Conservation (phyloP, 2,888 invertebrate species). For the Agapostemon virescens region DNA sequence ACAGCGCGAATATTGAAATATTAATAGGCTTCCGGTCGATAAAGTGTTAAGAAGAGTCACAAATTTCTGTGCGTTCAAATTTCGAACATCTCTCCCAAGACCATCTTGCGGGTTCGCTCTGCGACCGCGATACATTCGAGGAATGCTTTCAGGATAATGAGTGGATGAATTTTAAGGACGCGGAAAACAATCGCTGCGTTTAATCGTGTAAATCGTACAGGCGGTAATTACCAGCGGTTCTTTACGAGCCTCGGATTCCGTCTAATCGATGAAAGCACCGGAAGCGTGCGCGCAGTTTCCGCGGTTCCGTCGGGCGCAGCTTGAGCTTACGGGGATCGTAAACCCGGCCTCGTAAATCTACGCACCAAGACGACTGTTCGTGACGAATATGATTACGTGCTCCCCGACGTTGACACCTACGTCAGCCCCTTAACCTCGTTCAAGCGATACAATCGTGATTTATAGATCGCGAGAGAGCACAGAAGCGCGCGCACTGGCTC, state of each 20-base stretch:
- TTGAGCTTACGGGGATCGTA: slow-evolving; percentile 59
- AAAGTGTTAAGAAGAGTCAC: no score
- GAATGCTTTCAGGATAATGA: background rate
- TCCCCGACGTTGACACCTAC: slow-evolving; percentile 47
- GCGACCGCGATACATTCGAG: background rate
- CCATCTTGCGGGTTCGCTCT: background rate
- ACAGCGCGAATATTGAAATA: no score
- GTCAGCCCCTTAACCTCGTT: slow-evolving; percentile 36
- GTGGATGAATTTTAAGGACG: background rate
- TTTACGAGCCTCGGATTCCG: slow-evolving; percentile 32
- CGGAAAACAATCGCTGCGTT: background rate
- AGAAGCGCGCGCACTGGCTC: background rate
- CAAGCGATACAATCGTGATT: slow-evolving; percentile 59
- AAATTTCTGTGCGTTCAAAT: no score
- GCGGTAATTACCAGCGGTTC: slow-evolving; percentile 25
- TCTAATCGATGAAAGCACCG: slow-evolving; percentile 29
- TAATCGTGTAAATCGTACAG: slow-evolving; percentile 3
- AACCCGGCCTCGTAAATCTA: slow-evolving; percentile 58
- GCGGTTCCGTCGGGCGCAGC: slow-evolving; percentile 18
- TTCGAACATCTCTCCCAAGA: no score
- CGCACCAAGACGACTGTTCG: slow-evolving; percentile 47
- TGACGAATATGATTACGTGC: slow-evolving; percentile 61
- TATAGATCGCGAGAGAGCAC: slow-evolving; percentile 40
- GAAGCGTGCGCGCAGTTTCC: slow-evolving; percentile 5
- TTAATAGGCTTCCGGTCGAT: no score